These are phyloP conservation scores for Betta splendens DNA, from an alignment of 2,797 vertebrate genomes.

Conservation along the genomic window DNA sequence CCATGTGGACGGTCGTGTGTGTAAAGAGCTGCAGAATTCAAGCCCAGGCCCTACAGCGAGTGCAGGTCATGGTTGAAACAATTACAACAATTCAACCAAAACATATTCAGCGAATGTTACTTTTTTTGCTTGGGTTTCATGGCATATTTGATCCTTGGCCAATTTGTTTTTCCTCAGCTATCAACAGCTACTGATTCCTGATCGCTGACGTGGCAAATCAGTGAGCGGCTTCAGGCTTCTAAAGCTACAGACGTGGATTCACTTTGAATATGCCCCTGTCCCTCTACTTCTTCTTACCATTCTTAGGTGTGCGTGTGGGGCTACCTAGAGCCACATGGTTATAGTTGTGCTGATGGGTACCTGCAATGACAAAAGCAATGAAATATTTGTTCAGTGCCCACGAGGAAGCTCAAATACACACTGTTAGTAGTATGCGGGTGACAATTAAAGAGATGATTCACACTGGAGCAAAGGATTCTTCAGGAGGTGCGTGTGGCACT, in stretches of 20 bases:
- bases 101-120: conserved; percentile 29
- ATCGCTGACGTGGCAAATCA: no score
- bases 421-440: conserved; percentile 25
- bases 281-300: conserved; percentile 85
- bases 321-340: conserved; percentile 94
- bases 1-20: conserved; percentile 36
- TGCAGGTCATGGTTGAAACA: conserved; percentile 26
- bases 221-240: conserved; percentile 1
- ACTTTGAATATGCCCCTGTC: conserved; percentile 17
- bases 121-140: no score
- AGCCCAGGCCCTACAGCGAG: neutral
- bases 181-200: conserved; percentile 1
- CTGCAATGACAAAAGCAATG: conserved; percentile 90
- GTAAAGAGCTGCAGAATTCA: conserved; percentile 32
- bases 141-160: no score
- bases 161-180: neutral
- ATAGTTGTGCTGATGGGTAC: conserved; percentile 94
- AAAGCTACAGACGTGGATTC: conserved; percentile 16
- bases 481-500: neutral
- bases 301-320: conserved; percentile 93
- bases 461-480: conserved; percentile 14
- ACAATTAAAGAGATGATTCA: conserved; percentile 60
- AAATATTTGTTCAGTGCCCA: conserved; percentile 68
- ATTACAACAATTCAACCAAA: conserved; percentile 47
- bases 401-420: conserved; percentile 51